Evolutionary conservation across 2,797 vertebrate genomes (phyloP), one percentile per base, ranked within the genome.

Genomic region (Helicolenus hilgendorfi): DNA sequence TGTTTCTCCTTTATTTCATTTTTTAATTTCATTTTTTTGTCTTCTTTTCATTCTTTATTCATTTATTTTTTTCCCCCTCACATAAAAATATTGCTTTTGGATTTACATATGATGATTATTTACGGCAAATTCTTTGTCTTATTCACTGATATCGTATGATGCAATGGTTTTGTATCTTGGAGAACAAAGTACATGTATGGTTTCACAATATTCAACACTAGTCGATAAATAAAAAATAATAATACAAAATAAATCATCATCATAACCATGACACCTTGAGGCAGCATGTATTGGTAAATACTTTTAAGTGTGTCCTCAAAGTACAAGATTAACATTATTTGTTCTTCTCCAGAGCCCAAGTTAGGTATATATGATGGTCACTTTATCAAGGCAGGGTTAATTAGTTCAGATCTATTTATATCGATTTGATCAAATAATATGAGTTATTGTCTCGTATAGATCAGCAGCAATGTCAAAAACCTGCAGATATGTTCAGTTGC

Each of bases 111-210:
- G 0, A 45, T 7, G 15, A 45, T 45, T 45, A 45, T 18, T 18
- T 45, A 45, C 15, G 0, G 41, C 41, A 45, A 15, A 45, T 1
- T 45, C 41, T 45, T 45, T 0, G 14, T 41, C 0, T 41, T 41
- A 41, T 0, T 41, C 38, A 41, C 38, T 15, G 38, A 41, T 45
- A 45, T 18, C 18, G 41, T 45, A 18, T 45, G 41, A 45, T 45
- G 15, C 41, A 0, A 45, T 18, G 15, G 7, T 18, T 45, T 45
- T 45, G 41, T 45, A 45, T 45, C 14, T 7, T 45, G 41, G 11
- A 36, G 11, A 36, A 11, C 36, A 36, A 35, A 35, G 8, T 35
- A 45, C 41, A 45, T 45, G 41, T 7, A 18, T 0, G 41, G 41
- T 45, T 45, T 45, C 14, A 45, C 6, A 45, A 18, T 41, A 41